phyloP scores from a whole-genome alignment of 2,888 invertebrate genomes.

The Napeogenes inachia region DNA sequence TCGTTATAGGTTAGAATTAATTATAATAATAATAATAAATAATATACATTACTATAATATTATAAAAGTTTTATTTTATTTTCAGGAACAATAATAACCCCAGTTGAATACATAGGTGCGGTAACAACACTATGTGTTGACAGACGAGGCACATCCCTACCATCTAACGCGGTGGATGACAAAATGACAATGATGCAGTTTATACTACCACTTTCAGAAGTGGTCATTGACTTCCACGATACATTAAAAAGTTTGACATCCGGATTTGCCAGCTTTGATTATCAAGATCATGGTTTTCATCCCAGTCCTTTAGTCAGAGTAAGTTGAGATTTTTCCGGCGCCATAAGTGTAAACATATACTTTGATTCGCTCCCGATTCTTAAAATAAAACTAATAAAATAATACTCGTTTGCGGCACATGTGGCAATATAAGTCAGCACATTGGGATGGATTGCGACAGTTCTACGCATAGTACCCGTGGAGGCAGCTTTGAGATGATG shows the following conservation, averaged over 20 bases:
- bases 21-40: no score
- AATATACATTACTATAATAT: neutral
- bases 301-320: conserved; percentile 87
- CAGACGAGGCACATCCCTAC: conserved; percentile 80
- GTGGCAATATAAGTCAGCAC: no score
- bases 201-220: conserved; percentile 92
- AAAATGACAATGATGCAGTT: conserved; percentile 88
- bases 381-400: no score
- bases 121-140: conserved; percentile 86
- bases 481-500: no score
- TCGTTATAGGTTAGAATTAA: conserved; percentile 81
- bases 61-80: conserved; percentile 11
- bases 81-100: conserved; percentile 91
- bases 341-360: no score
- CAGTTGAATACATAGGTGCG: conserved; percentile 83
- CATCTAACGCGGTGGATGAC: conserved; percentile 87
- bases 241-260: conserved; percentile 91
- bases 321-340: conserved; percentile 35
- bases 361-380: no score
- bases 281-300: conserved; percentile 92
- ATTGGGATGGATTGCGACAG: no score
- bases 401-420: no score
- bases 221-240: conserved; percentile 97
- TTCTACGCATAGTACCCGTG: no score
- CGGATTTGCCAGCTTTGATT: conserved; percentile 97